Evolutionary conservation across 2,113 vertebrate species (phyloP).

Genomic region (Lagopus muta): DNA sequence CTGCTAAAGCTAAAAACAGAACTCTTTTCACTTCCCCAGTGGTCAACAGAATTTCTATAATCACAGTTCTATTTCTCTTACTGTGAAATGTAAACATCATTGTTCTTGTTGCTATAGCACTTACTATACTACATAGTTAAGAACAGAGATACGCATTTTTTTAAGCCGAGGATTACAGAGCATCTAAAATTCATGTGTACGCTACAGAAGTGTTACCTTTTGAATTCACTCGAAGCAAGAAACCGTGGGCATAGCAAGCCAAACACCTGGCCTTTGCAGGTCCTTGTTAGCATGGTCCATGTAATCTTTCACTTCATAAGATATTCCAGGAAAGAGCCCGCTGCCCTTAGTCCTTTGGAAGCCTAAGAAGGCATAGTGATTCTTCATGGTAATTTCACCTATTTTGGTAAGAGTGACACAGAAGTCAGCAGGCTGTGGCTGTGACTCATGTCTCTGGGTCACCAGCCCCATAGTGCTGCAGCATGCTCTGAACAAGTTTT

Average conservation of each 20-base stretch:
- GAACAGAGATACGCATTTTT: background rate
- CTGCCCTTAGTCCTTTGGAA: background rate
- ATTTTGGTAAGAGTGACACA: background rate
- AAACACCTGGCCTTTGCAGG: background rate
- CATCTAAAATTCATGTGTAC: background rate
- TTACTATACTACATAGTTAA: background rate
- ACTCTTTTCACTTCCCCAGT: background rate
- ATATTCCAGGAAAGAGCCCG: background rate
- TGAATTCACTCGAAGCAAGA: background rate
- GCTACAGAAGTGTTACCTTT: background rate
- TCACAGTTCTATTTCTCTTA: background rate
- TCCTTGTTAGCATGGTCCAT: background rate
- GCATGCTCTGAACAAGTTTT: accelerated
- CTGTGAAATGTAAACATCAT: background rate
- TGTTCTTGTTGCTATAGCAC: background rate
- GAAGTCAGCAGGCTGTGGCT: background rate
- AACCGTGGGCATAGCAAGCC: background rate
- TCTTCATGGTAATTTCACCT: background rate
- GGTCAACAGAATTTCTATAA: background rate
- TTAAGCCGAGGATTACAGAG: background rate
- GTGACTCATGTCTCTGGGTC: background rate
- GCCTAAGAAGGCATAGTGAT: background rate
- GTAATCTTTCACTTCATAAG: background rate
- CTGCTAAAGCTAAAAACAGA: background rate
- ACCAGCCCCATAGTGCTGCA: accelerated